Percentiles rank a stretch among this genome's conserved stretches.
Conservation (phyloP, 2,888 invertebrate genomes). For the Caenorhabditis imperialis region DNA sequence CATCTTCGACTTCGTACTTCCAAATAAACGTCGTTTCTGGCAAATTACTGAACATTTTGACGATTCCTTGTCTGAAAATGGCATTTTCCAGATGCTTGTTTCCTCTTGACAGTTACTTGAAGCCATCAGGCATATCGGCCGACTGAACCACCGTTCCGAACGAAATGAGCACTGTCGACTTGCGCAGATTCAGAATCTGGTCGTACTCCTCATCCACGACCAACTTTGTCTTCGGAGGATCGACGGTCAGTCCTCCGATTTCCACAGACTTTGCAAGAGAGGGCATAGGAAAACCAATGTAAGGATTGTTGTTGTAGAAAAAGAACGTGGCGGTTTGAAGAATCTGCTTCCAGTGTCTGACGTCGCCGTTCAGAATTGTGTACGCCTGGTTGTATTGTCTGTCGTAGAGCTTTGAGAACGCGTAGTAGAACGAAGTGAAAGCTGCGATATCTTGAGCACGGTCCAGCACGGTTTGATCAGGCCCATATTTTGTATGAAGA, state of each 20-base stretch:
- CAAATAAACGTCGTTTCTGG: constrained; percentile 44
- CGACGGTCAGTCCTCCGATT: constrained; percentile 18
- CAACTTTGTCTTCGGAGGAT: constrained; percentile 15
- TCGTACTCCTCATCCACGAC: constrained; percentile 12
- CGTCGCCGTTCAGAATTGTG: constrained; percentile 8
- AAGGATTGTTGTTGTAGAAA: constrained; percentile 11
- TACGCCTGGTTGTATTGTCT: constrained; percentile 17
- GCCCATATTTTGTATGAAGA: constrained; percentile 20
- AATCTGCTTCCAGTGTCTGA: constrained; percentile 18
- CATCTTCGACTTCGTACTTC: constrained; percentile 41
- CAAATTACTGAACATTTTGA: constrained; percentile 25
- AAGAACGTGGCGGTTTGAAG: constrained; percentile 12
- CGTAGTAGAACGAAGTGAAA: constrained; percentile 13
- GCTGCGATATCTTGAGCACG: constrained; percentile 28
- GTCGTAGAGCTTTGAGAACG: constrained; percentile 17
- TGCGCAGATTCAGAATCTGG: constrained; percentile 4
- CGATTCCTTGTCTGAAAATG: constrained; percentile 14
- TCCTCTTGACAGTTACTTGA: not conserved
- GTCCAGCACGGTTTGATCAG: constrained; percentile 20
- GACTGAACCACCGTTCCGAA: constrained; percentile 26
- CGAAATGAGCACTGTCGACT: constrained; percentile 16
- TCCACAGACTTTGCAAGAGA: constrained; percentile 9
- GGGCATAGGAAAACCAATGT: constrained; percentile 15
- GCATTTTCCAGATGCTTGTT: not conserved
- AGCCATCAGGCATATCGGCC: constrained; percentile 12